These are phyloP conservation scores for Brachyrhaphis roseni DNA, from an alignment of 2,797 vertebrate species.

Conservation along the genomic window DNA sequence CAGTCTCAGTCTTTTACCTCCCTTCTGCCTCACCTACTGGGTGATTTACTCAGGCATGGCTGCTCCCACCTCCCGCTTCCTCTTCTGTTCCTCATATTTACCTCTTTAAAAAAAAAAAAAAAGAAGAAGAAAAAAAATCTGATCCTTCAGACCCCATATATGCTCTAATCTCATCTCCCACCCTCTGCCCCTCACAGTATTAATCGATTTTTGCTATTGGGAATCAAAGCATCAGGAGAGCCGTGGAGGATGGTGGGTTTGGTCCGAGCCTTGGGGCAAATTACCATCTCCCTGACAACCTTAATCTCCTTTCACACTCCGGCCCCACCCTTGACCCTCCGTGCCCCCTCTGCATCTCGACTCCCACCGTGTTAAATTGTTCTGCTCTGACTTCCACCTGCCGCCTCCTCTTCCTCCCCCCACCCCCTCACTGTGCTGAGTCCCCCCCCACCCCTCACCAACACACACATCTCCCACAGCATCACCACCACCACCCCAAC, in stretches of 20 bases:
- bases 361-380: constrained; percentile 71
- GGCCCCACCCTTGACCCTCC: constrained; percentile 44
- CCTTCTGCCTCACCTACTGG: constrained; percentile 22
- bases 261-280: constrained; percentile 57
- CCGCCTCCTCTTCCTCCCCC: constrained; percentile 35
- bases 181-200: constrained; percentile 19
- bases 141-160: constrained; percentile 8
- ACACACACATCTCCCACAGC: constrained; percentile 19
- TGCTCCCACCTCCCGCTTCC: constrained; percentile 22
- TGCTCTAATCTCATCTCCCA: constrained; percentile 7
- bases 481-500: constrained; percentile 8
- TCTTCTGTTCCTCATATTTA: constrained; percentile 18
- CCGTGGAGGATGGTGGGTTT: constrained; percentile 44
- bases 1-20: constrained; percentile 61
- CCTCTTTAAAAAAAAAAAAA: constrained; percentile 2
- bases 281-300: constrained; percentile 64
- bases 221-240: constrained; percentile 25
- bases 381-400: constrained; percentile 76
- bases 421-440: constrained; percentile 39
- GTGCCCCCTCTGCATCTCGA: constrained; percentile 41
- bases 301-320: constrained; percentile 38
- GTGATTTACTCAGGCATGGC: constrained; percentile 55
- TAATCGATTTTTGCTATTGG: constrained; percentile 18
- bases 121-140: not conserved
- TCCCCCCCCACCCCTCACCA: not conserved